These are phyloP conservation scores for Agelas oroides DNA, from an alignment of 37 sponge, comb jelly and placozoan genomes.

Conservation along the genomic window DNA sequence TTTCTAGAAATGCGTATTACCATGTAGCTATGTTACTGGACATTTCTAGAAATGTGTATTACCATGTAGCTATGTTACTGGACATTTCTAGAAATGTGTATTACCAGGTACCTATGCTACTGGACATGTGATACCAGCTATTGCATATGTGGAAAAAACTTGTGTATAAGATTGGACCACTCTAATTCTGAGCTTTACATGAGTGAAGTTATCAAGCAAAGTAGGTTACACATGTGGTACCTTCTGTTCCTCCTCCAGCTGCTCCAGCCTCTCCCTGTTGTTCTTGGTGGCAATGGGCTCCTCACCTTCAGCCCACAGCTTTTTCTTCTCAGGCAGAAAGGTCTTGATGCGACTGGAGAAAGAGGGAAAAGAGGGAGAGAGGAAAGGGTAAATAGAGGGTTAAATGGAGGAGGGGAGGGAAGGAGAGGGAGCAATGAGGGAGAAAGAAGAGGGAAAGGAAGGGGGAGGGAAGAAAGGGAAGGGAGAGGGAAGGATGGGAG, in stretches of 20 bases:
- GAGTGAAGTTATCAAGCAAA: background rate
- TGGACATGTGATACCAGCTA: no score
- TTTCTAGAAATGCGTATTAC: no score
- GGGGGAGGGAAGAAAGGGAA: background rate
- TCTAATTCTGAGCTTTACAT: no score
- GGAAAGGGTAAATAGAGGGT: background rate
- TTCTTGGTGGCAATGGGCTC: constrained; percentile 39
- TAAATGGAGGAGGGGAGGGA: background rate
- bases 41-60: no score
- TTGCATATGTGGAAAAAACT: no score
- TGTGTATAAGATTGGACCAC: no score
- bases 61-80: no score
- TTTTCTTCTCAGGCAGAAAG: constrained; percentile 45
- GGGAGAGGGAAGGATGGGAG: no score
- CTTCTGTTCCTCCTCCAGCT: constrained; percentile 59
- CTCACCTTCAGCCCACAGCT: constrained; percentile 15
- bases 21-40: no score
- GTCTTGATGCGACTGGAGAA: constrained; percentile 56
- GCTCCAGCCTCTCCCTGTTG: constrained; percentile 58
- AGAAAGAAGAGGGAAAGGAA: background rate
- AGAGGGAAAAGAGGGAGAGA: background rate
- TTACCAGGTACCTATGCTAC: no score
- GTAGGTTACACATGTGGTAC: constrained; percentile 16
- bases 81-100: no score
- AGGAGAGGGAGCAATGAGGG: background rate